Conservation (phyloP, 2,113 vertebrate species). For the Platichthys stellatus region DNA sequence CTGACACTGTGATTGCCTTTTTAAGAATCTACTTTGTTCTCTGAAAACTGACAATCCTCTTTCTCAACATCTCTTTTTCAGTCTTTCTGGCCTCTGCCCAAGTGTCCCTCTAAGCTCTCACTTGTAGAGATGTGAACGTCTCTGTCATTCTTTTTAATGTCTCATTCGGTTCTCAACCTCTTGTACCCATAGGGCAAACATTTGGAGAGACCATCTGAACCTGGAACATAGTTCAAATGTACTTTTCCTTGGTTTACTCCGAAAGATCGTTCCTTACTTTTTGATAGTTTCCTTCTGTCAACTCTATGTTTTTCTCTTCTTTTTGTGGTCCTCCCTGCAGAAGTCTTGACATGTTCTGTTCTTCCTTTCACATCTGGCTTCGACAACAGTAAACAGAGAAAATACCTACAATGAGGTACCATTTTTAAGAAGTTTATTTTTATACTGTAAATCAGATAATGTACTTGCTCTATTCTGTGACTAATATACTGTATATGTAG, state of each 20-base stretch:
- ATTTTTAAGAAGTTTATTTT: not conserved
- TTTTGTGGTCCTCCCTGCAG: not conserved
- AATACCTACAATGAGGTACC: not conserved
- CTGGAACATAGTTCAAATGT: no score
- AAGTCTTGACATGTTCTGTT: not conserved
- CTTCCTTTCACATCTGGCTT: not conserved
- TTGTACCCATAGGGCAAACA: no score
- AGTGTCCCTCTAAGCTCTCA: conserved; percentile 17
- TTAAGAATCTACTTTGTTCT: not conserved
- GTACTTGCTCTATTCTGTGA: not conserved
- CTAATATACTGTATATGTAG: not conserved
- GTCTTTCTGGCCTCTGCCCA: not conserved
- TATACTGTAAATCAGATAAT: no score
- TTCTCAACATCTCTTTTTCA: not conserved
- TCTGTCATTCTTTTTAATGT: conserved; percentile 9
- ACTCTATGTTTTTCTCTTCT: not conserved
- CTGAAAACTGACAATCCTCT: conserved; percentile 1
- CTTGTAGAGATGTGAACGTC: not conserved
- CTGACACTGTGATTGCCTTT: not conserved
- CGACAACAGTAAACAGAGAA: not conserved
- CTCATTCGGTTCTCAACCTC: no score
- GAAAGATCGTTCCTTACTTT: not conserved
- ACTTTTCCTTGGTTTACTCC: not conserved
- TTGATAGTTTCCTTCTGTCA: not conserved
- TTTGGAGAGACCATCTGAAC: no score